Base-by-base conservation (phyloP, 2,797 vertebrate genomes). In the Sparus aurata region DNA sequence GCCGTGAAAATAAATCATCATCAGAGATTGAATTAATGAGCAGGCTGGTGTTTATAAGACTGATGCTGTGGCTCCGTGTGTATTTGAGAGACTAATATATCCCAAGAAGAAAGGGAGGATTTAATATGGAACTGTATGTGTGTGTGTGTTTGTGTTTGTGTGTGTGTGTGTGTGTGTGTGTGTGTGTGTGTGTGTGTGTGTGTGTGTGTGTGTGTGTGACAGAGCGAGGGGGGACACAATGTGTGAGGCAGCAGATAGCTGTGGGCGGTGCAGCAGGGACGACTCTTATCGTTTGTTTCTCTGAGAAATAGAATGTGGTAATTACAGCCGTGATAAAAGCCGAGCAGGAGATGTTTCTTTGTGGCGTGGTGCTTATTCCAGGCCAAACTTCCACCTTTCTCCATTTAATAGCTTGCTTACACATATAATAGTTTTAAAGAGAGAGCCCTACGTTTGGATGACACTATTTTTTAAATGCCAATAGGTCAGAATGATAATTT, bases 261-360 rank as follows among this genome's bases (percentile, higher is more conserved):
- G 70, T 34, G 77, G 84, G 86, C 23, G 59, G 62, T 58, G 71
- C 83, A 68, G 82, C 75, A 57, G 64, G 53, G 73, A 65, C 7
- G 49, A 65, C 63, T 49, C 53, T 69, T 85, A 84, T 89, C 43
- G 16, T 87, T 87, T 71, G 17, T 81, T 82, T 80, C 85, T 86
- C 85, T 90, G 83, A 92, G 84, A 90, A 85, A 79, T 84, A 82
- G 77, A 83, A 81, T 70, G 73, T 80, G 78, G 85, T 90, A 91
- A 94, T 92, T 89, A 85, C 67, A 73, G 74, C 41, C 3, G 30
- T 78, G 87, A 90, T 93, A 84, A 88, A 90, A 87, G 68, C 30
- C 27, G 12, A 64, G 45, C 47, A 54, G 72, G 67, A 75, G 75
- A 81, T 75, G 60, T 69, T 75, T 71, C 49, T 65, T 46, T 64